Percentiles rank a stretch among this genome's conserved stretches.
Conservation (phyloP, 1,140 invertebrate genomes). For the Caenorhabditis briggsae region DNA sequence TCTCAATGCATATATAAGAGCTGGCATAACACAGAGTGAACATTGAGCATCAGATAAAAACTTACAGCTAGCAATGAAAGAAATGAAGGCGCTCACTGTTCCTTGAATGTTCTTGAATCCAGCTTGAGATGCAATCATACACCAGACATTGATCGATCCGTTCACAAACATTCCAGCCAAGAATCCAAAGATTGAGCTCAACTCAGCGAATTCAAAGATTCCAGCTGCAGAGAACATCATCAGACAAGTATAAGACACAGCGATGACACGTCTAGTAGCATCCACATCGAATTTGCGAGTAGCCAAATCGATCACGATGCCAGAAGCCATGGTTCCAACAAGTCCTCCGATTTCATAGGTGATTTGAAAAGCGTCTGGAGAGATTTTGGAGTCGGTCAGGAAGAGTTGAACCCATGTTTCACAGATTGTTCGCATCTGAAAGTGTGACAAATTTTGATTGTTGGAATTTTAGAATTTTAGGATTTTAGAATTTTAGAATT, state of each 20-base stretch:
- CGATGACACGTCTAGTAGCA: constrained; percentile 33
- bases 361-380: constrained; percentile 38
- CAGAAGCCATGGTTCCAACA: constrained; percentile 37
- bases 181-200: constrained; percentile 42
- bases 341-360: constrained; percentile 32
- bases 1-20: too few species aligned
- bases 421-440: constrained; percentile 42
- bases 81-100: constrained; percentile 28
- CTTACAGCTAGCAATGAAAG: constrained; percentile 47
- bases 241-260: constrained; percentile 26
- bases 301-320: constrained; percentile 27
- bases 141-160: constrained; percentile 39
- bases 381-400: constrained; percentile 33
- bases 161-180: constrained; percentile 41
- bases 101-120: constrained; percentile 27
- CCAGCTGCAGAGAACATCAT: constrained; percentile 36
- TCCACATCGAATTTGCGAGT: constrained; percentile 44
- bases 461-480: not conserved
- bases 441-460: not conserved
- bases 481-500: too few species aligned
- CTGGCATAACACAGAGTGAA: too few species aligned
- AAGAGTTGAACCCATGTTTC: constrained; percentile 51
- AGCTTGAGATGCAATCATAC: constrained; percentile 40
- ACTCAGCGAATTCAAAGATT: constrained; percentile 8
- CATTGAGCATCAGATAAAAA: not conserved